Evolutionary conservation across 1,140 invertebrate genomes (phyloP).

Genomic region (Apis laboriosa): DNA sequence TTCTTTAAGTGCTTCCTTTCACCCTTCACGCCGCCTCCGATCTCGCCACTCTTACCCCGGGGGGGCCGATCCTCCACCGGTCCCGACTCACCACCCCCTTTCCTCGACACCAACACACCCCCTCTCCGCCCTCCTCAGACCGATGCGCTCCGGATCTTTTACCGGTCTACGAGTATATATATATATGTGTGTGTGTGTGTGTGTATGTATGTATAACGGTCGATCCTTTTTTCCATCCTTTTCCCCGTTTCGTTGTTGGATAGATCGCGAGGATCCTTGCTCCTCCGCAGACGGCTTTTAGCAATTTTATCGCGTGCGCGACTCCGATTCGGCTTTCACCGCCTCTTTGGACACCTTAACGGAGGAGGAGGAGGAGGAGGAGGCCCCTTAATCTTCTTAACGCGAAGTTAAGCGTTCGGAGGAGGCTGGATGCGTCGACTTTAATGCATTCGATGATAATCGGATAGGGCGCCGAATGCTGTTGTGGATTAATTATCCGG

Average conservation of each 20-base stretch:
- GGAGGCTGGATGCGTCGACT: constrained; percentile 55
- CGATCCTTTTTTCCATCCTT: constrained; percentile 16
- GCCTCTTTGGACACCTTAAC: constrained; percentile 15
- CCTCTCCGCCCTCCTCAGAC: constrained; percentile 22
- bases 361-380: constrained; percentile 7
- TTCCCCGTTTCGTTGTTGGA: constrained; percentile 42
- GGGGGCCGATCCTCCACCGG: constrained; percentile 67
- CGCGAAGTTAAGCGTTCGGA: constrained; percentile 58
- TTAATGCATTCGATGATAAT: constrained; percentile 50
- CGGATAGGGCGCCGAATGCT: constrained; percentile 20
- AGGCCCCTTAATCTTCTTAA: constrained; percentile 60
- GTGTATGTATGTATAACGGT: not conserved
- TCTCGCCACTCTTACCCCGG: constrained; percentile 64
- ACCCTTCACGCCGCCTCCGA: constrained; percentile 55
- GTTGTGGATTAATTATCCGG: constrained; percentile 39
- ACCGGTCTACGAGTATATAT: constrained; percentile 21
- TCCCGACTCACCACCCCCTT: constrained; percentile 51
- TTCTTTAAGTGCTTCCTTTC: constrained; percentile 81
- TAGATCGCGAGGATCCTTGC: not conserved
- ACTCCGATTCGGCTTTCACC: constrained; percentile 32
- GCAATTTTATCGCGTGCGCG: constrained; percentile 58
- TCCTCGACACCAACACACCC: not conserved
- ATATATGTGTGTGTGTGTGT: too few relatives aligned
- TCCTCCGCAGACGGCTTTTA: constrained; percentile 56
- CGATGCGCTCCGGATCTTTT: constrained; percentile 56